Conservation (phyloP, 2,113 vertebrate genomes). For the Physeter macrocephalus region DNA sequence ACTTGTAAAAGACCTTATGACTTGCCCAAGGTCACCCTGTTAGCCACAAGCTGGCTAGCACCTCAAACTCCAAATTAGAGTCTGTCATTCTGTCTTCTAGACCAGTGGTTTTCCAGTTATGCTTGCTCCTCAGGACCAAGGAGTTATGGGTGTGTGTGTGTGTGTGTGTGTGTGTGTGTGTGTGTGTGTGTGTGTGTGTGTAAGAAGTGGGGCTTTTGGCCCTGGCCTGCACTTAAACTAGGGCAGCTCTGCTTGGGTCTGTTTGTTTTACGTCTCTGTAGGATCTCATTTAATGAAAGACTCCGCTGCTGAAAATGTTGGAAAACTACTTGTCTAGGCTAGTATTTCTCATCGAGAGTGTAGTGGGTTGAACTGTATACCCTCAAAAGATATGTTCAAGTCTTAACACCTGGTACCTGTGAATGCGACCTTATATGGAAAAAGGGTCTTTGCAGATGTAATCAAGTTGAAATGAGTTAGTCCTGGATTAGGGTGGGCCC, state of each 20-base stretch:
- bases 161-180: not conserved
- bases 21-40: not conserved
- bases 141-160: not conserved
- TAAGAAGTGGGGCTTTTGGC: not conserved
- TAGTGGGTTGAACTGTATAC: not conserved
- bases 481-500: not conserved
- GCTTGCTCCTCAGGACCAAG: not conserved
- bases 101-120: not conserved
- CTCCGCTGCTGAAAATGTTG: not conserved
- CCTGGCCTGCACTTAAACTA: not conserved
- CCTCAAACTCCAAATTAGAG: not conserved
- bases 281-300: constrained; percentile 15
- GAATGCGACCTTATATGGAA: constrained; percentile 10
- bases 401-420: not conserved
- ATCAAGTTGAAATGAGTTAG: not conserved
- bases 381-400: not conserved
- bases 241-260: not conserved
- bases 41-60: not conserved
- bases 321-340: not conserved
- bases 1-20: not conserved
- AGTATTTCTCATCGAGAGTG: not conserved
- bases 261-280: not conserved
- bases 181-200: not conserved
- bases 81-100: not conserved
- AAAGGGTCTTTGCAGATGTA: not conserved